A percentile compares a stretch with the other conserved stretches of the same genome.
These are phyloP conservation scores for Dromiciops gliroides DNA, from an alignment of 2,113 vertebrate genomes.

Conservation along the genomic window DNA sequence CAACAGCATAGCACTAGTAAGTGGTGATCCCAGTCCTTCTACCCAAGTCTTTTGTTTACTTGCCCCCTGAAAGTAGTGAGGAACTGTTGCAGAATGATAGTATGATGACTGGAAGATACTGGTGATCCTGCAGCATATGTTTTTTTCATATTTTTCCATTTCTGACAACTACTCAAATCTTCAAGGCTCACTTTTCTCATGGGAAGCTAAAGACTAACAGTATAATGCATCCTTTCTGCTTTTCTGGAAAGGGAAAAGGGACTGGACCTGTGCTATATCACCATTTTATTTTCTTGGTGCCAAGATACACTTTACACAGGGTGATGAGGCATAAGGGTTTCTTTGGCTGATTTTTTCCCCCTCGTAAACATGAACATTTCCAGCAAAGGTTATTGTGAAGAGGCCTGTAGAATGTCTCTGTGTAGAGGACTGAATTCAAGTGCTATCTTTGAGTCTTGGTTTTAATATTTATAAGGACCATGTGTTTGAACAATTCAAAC, in stretches of 20 bases:
- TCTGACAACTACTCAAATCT: not conserved
- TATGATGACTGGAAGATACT: too few relatives aligned
- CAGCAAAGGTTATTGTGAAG: not conserved
- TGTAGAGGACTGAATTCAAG: not conserved
- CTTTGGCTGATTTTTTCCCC: not conserved
- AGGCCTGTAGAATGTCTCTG: not conserved
- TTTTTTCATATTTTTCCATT: not conserved
- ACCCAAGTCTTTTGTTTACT: too few relatives aligned
- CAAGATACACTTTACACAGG: not conserved
- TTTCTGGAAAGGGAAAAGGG: not conserved
- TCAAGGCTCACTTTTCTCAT: not conserved
- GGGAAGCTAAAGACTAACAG: not conserved
- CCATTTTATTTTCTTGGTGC: not conserved
- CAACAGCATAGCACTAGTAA: too few relatives aligned
- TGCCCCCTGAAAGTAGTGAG: too few relatives aligned
- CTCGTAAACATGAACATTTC: not conserved
- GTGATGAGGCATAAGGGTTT: not conserved
- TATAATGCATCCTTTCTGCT: not conserved
- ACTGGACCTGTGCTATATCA: not conserved
- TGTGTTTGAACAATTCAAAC: not conserved
- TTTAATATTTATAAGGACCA: not conserved
- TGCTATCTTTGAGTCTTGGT: not conserved
- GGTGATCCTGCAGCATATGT: not conserved
- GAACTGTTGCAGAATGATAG: too few relatives aligned
- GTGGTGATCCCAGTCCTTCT: too few relatives aligned